These are phyloP conservation scores for Andrena camellia DNA, from an alignment of 2,888 invertebrate species.

Conservation along the genomic window DNA sequence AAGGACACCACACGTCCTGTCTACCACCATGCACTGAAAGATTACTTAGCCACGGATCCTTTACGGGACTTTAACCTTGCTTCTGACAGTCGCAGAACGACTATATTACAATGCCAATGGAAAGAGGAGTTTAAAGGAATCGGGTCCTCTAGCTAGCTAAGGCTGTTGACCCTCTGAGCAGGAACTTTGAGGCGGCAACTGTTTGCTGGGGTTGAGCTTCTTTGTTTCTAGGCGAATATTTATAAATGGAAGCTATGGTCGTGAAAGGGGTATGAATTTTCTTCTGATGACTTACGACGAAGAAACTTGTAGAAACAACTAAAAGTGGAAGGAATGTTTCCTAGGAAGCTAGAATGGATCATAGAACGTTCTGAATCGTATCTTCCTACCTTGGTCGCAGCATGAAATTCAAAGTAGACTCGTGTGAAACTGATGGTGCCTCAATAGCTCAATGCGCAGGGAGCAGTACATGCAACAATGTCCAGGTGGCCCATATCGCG, in stretches of 20 bases:
- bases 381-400: conserved; percentile 36
- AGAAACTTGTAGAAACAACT: background rate
- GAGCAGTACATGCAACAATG: conserved; percentile 56
- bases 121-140: conserved; percentile 50
- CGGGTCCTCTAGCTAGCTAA: conserved; percentile 3
- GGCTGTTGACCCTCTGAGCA: conserved; percentile 42
- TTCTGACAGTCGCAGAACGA: conserved; percentile 56
- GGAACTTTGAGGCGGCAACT: background rate
- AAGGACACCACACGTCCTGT: conserved; percentile 62
- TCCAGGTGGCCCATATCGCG: conserved; percentile 66
- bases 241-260: no score
- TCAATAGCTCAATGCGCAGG: conserved; percentile 59
- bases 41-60: conserved; percentile 58
- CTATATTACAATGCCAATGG: conserved; percentile 54
- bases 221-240: no score
- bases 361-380: conserved; percentile 39
- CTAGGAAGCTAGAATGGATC: conserved; percentile 55
- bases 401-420: conserved; percentile 60
- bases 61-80: conserved; percentile 58
- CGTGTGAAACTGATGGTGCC: conserved; percentile 57
- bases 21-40: conserved; percentile 56
- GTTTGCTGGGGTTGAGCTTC: background rate
- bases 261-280: background rate
- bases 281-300: background rate
- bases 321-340: conserved; percentile 31